Evolutionary conservation across 2,888 invertebrate genomes (phyloP).

Genomic region (Fragum whitleyi): DNA sequence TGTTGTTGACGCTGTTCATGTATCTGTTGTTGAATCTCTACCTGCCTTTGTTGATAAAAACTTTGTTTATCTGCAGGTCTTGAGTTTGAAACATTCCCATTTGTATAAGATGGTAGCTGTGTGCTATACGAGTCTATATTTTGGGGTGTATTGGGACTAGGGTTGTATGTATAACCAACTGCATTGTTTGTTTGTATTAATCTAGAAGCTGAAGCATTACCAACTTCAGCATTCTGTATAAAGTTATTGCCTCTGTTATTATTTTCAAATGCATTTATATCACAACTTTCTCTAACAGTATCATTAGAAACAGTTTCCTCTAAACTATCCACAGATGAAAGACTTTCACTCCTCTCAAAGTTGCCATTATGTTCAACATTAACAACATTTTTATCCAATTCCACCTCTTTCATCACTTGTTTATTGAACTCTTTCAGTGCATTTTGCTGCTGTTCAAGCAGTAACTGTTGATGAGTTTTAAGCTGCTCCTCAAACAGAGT

Average conservation of each 20-base stretch:
- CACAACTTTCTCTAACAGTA: slow-evolving; percentile 61
- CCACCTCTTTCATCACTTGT: slow-evolving; percentile 79
- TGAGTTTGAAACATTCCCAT: background rate
- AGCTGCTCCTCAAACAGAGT: slow-evolving; percentile 82
- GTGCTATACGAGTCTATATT: slow-evolving; percentile 60
- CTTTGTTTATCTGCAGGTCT: slow-evolving; percentile 42
- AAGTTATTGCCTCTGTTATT: background rate
- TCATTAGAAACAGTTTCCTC: slow-evolving; percentile 68
- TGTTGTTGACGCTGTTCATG: slow-evolving; percentile 47
- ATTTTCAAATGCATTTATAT: slow-evolving; percentile 40
- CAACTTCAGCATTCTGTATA: background rate
- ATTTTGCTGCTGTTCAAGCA: slow-evolving; percentile 79
- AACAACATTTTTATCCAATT: slow-evolving; percentile 64
- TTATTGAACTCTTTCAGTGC: slow-evolving; percentile 78
- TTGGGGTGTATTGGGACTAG: slow-evolving; percentile 32
- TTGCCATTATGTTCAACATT: slow-evolving; percentile 49
- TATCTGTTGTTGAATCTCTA: slow-evolving; percentile 53
- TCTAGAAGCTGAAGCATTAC: slow-evolving; percentile 1
- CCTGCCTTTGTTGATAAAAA: slow-evolving; percentile 51
- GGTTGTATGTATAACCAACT: slow-evolving; percentile 26
- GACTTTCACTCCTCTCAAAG: slow-evolving; percentile 72
- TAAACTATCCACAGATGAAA: slow-evolving; percentile 78
- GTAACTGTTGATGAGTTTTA: slow-evolving; percentile 78
- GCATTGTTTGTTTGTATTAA: slow-evolving; percentile 5
- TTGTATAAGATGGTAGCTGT: slow-evolving; percentile 42